Base-by-base conservation (phyloP, 2,797 vertebrate species). In the Cheirogaleus major region DNA sequence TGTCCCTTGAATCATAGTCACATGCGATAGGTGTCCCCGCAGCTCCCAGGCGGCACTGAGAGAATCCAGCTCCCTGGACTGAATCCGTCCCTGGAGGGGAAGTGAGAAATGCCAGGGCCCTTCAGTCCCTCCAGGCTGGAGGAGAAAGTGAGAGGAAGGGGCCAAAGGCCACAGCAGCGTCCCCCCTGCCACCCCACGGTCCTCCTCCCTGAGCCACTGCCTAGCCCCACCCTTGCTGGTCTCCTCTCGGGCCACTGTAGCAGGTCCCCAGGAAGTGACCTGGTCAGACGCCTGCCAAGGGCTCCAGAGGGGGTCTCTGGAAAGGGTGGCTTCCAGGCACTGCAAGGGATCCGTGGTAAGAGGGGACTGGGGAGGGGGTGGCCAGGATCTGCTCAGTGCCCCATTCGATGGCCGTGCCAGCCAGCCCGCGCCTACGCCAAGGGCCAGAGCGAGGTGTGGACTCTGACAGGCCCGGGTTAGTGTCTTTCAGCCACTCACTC, bases 141-240 rank as follows among this genome's bases (percentile, higher is more conserved):
- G 50, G 23, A 67, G 65, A 22, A 38, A 12, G 32, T 14, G 25
- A 27, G 63, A 8, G 2, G 70, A 17, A 38, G 15, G 48, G 63
- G 38, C 4, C 1, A 30, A 75, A 41, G 38, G 59, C 23, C 57
- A 3, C 0, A 0, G 57, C 13, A 0, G 61, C 8, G 15, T 41
- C 72, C 41, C 23, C 17, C 0, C 1, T 23, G 4, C 7, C 32
- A 2, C 13, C 52, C 67, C 4, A 0, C 0, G 1, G 78, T 3
- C 69, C 32, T 73, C 25, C n/a, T 2, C 30, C 22, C 30, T 4
- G 22, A 27, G 1, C 50, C 9, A 72, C 50, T 41, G 48, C 13
- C 35, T 9, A 22, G 52, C 9, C 35, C 78, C 4, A 17, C 69
- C 57, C 59, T 15, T 75, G 5, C 35, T 13, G 50, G 70, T 25